phyloP scores from a whole-genome alignment of 2,888 invertebrate species.

The Pterostichus niger region DNA sequence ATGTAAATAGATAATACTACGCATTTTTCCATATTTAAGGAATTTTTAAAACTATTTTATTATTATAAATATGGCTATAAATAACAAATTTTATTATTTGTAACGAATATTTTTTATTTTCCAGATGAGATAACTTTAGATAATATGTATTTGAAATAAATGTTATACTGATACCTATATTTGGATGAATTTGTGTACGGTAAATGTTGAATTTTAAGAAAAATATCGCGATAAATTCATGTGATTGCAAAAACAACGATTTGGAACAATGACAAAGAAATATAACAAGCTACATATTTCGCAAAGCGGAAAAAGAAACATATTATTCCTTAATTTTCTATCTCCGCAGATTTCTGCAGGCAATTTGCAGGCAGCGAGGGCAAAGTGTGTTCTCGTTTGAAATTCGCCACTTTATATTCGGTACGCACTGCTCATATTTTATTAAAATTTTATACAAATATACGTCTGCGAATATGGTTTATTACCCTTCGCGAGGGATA shows the following conservation, averaged over 20 bases:
- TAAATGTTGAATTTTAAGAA: neutral
- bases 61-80: no score
- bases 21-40: no score
- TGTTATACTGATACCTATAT: no score
- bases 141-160: no score
- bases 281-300: slow-evolving; percentile 31
- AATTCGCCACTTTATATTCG: slow-evolving; percentile 66
- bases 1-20: no score
- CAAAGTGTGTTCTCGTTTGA: slow-evolving; percentile 59
- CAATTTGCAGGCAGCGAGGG: slow-evolving; percentile 56
- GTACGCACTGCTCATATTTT: slow-evolving; percentile 66
- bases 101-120: no score
- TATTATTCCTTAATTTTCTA: slow-evolving; percentile 57
- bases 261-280: slow-evolving; percentile 13
- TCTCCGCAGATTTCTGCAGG: slow-evolving; percentile 54
- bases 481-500: slow-evolving; percentile 64
- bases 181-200: no score
- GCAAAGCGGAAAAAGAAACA: slow-evolving; percentile 44
- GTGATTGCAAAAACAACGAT: neutral
- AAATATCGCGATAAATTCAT: slow-evolving; percentile 1
- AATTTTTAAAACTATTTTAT: no score
- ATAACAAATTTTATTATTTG: no score
- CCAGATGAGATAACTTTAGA: no score
- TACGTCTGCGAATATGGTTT: slow-evolving; percentile 65
- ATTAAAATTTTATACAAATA: slow-evolving; percentile 67